phyloP scores from a whole-genome alignment of 64 coral and sea anemone genomes.

The Hydrozoanthus tunicans region DNA sequence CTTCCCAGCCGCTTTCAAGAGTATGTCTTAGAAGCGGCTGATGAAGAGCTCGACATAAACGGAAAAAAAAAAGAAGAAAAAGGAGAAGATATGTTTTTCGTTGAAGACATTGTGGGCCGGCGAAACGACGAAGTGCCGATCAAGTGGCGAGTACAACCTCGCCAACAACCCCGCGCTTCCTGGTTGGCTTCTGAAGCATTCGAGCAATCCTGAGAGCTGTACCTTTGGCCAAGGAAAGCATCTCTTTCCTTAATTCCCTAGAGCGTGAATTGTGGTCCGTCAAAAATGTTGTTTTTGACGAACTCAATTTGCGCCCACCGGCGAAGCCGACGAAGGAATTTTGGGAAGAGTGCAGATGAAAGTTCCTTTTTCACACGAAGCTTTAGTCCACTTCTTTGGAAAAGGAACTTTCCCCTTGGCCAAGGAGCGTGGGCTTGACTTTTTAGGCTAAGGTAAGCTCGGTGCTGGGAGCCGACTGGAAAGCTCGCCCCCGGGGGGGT shows the following conservation, averaged over 20 bases:
- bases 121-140: neutral
- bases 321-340: too few relatives aligned
- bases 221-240: neutral
- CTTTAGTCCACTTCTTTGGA: neutral
- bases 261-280: conserved; percentile 34
- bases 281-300: neutral
- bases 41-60: neutral
- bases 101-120: neutral
- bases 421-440: conserved; percentile 15
- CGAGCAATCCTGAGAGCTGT: conserved; percentile 13
- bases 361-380: neutral
- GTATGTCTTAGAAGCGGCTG: too few relatives aligned
- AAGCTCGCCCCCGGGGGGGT: neutral
- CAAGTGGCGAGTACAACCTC: neutral
- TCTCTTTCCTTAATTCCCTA: too few relatives aligned
- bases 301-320: too few relatives aligned
- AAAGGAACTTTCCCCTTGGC: conserved; percentile 14
- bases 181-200: neutral
- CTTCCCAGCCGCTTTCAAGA: too few relatives aligned
- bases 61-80: neutral
- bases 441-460: conserved; percentile 26
- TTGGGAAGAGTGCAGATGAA: neutral
- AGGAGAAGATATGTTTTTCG: neutral
- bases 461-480: conserved; percentile 23
- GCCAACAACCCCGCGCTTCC: neutral